These are phyloP conservation scores for Rhadina sibilatrix DNA, from an alignment of 2,113 vertebrate genomes.

Conservation along the genomic window DNA sequence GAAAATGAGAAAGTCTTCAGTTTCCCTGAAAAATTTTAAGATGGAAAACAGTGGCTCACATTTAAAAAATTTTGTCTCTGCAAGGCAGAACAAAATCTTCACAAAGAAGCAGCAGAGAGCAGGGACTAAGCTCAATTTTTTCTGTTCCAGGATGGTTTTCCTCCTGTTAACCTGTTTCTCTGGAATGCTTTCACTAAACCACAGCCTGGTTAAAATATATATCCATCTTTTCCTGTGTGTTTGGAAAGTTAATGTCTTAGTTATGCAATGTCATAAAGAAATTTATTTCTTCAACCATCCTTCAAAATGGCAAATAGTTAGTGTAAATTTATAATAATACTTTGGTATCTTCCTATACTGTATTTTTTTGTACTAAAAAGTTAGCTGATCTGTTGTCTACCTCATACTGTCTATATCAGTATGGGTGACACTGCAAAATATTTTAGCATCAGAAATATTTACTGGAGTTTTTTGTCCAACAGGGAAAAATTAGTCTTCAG, in stretches of 20 bases:
- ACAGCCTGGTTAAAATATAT: background rate
- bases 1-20: background rate
- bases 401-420: too few species aligned
- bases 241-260: background rate
- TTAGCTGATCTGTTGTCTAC: background rate
- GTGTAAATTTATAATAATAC: background rate
- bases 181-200: background rate
- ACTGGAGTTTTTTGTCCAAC: background rate
- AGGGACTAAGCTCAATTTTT: background rate
- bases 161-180: background rate
- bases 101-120: background rate
- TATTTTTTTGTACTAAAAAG: background rate
- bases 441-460: background rate
- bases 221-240: background rate
- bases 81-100: background rate
- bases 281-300: background rate
- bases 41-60: background rate
- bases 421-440: background rate
- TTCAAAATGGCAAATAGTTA: background rate
- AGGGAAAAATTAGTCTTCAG: background rate
- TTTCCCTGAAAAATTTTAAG: background rate
- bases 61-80: background rate
- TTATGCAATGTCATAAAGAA: background rate
- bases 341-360: background rate
- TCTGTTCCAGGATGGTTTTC: background rate